A percentile compares a stretch with the other conserved stretches of the same genome.
Evolutionary conservation across 53 echinoderm and acorn worm species (phyloP).

Genomic region (Temnopleurus reevesii): DNA sequence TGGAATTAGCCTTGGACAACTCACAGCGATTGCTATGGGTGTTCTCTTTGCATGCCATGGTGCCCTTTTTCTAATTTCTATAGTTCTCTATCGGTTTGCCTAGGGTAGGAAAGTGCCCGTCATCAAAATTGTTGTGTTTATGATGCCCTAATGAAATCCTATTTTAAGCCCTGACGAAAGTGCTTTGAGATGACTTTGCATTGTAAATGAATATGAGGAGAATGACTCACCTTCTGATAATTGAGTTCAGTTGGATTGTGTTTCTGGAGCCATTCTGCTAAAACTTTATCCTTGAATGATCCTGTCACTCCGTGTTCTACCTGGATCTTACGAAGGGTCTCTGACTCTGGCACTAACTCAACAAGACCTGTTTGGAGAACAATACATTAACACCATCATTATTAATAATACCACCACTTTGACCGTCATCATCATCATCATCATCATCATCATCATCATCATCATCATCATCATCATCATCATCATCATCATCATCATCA

Average conservation of each 20-base stretch:
- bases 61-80: too few relatives aligned
- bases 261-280: conserved; percentile 96
- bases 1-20: too few relatives aligned
- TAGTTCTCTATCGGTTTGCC: too few relatives aligned
- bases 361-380: conserved; percentile 98
- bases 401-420: background rate
- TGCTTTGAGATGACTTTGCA: too few relatives aligned
- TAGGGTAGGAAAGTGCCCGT: too few relatives aligned
- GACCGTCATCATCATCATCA: conserved; percentile 37
- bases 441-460: conserved; percentile 26
- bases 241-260: conserved; percentile 95
- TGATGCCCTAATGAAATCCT: too few relatives aligned
- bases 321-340: conserved; percentile 94
- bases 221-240: conserved; percentile 90
- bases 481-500: conserved; percentile 34
- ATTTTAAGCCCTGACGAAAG: too few relatives aligned
- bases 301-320: conserved; percentile 96
- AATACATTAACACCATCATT: conserved; percentile 21
- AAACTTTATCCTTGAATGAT: conserved; percentile 96
- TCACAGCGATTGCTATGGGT: too few relatives aligned
- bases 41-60: too few relatives aligned
- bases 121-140: too few relatives aligned
- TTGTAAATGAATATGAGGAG: too few relatives aligned
- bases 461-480: conserved; percentile 33
- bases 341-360: conserved; percentile 85